A percentile compares a stretch with the other conserved stretches of the same genome.
Evolutionary conservation across 2,888 invertebrate genomes (phyloP).

Genomic region (Meloe dianella): DNA sequence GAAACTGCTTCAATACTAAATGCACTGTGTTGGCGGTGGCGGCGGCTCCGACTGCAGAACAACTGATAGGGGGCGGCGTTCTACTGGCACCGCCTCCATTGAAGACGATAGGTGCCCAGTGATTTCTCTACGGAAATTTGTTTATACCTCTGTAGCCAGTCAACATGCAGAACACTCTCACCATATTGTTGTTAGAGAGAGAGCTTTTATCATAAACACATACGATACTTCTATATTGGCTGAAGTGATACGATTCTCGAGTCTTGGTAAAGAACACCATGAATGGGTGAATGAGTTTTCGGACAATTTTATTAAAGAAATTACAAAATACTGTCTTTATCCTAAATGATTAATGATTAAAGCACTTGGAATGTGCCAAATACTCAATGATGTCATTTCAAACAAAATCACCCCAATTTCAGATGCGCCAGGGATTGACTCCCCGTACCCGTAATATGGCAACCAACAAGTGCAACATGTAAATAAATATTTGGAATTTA

Average conservation of each 20-base stretch:
- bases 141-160: constrained; percentile 59
- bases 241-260: constrained; percentile 32
- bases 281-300: not conserved
- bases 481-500: too few relatives aligned
- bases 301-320: not conserved
- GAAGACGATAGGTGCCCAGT: constrained; percentile 54
- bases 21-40: constrained; percentile 57
- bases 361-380: not conserved
- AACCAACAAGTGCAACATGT: not conserved
- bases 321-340: not conserved
- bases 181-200: constrained; percentile 53
- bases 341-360: not conserved
- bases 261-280: not conserved
- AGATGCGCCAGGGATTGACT: not conserved
- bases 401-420: not conserved
- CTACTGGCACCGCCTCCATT: constrained; percentile 54
- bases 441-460: not conserved
- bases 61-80: constrained; percentile 61
- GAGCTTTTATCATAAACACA: constrained; percentile 36
- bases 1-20: constrained; percentile 64
- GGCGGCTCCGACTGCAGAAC: constrained; percentile 57
- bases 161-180: constrained; percentile 50
- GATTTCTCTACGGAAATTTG: constrained; percentile 55
- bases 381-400: not conserved
- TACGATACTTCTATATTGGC: constrained; percentile 25